Base-by-base conservation (phyloP, 2,888 invertebrate genomes). In the Dorcus hopei region DNA sequence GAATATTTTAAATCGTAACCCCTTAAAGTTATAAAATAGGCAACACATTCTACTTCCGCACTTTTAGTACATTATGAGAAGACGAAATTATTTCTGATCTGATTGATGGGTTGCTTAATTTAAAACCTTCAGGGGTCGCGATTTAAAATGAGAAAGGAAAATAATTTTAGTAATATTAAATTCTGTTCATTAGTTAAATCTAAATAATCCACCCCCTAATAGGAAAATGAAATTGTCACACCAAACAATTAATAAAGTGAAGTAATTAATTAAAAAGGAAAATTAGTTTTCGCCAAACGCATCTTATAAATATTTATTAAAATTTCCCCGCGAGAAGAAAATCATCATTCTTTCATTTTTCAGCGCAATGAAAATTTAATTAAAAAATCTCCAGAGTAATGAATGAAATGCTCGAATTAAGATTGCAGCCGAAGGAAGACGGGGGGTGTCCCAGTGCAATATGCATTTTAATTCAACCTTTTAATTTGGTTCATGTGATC, bases 391-490 rank as follows among this genome's bases (percentile, higher is more conserved):
- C 42, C 49, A 38, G 19, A 38, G 45, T 33, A 33, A 3, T 33
- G 26, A 33, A 33, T 45, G 45, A 16, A 45, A 45, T 45, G 19
- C 19, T 45, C 45, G 45, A 45, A 45, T 19, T 45, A 23, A 23
- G 45, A 45, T 39, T 39, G 19, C 33, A 42, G 51, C 9, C 45
- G 45, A 19, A 14, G 45, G 56, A 40, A 41, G 45, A 40, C 38
- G 38, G 8, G 19, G 40, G 41, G 38, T 11, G 43, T 23, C 54
- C 14, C 39, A 42, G 58, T 39, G 49, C 52, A 54, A 63, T 52
- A 62, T 58, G 57, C 63, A 68, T 65, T 64, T 66, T 65, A 67
- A 64, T 65, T 53, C 56, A 52, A 50, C 55, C 56, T 59, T 61
- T 67, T 62, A 65, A 64, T 66, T 65, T 63, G 61, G 52, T 59